Evolutionary conservation across 2,113 vertebrate species (phyloP).

Genomic region (Proteles cristata): DNA sequence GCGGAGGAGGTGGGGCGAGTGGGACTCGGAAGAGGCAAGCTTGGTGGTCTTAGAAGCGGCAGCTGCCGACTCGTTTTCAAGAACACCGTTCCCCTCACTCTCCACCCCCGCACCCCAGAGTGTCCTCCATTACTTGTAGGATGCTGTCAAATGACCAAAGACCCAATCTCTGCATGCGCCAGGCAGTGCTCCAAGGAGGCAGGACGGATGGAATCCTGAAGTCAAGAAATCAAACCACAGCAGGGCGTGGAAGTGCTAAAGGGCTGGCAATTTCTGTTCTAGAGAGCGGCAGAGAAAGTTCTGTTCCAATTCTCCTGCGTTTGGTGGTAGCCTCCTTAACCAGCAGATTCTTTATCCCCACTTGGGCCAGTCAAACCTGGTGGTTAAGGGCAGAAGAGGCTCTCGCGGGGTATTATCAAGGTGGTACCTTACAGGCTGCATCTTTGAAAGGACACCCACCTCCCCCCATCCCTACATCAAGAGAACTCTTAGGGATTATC

Average conservation of each 20-base stretch:
- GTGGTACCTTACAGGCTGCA: too few species aligned
- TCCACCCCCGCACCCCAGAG: fast-evolving
- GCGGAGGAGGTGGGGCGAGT: neutral
- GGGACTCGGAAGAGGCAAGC: neutral
- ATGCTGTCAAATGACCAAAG: neutral
- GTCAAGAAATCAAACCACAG: neutral
- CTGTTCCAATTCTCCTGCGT: neutral
- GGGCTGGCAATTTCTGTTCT: neutral
- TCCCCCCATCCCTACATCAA: too few species aligned
- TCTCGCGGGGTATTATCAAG: neutral
- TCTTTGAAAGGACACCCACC: neutral
- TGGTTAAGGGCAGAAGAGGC: fast-evolving
- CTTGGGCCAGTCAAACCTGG: neutral
- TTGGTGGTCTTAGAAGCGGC: neutral
- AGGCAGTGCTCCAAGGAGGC: neutral
- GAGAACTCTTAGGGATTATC: neutral
- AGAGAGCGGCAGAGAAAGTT: neutral
- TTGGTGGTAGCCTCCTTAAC: neutral
- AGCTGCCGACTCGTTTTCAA: neutral
- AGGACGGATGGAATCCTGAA: neutral
- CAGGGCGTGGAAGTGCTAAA: too few species aligned
- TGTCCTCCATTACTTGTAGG: neutral
- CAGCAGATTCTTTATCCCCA: neutral
- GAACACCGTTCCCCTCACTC: too few species aligned
- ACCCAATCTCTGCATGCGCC: neutral